These are phyloP conservation scores for Hexactinellida sp. DNA, from an alignment of 37 sponge, comb jelly and placozoan species.

Conservation along the genomic window DNA sequence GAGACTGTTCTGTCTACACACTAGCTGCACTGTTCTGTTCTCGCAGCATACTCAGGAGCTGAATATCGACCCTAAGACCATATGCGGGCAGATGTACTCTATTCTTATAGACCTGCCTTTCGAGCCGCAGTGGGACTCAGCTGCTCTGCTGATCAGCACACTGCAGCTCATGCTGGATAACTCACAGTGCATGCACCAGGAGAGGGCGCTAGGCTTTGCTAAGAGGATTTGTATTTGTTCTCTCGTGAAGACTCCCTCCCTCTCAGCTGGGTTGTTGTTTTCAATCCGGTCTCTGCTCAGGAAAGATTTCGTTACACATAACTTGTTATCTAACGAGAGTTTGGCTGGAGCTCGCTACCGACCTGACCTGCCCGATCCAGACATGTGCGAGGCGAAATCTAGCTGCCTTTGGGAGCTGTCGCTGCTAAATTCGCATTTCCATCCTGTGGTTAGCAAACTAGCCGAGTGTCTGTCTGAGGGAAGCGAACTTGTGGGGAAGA, in stretches of 20 bases:
- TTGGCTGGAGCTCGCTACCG: background rate
- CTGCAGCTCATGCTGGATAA: background rate
- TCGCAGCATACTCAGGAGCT: background rate
- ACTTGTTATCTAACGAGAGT: background rate
- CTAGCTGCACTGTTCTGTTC: background rate
- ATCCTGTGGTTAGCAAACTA: background rate
- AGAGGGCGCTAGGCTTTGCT: background rate
- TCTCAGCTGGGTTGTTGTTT: background rate
- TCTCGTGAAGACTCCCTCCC: background rate
- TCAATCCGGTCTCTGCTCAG: background rate
- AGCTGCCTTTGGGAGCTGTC: background rate
- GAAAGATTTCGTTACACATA: background rate
- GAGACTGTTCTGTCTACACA: background rate
- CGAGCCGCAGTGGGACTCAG: background rate
- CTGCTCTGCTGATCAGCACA: background rate
- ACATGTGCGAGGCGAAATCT: background rate
- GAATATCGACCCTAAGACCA: background rate
- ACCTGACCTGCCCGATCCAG: background rate
- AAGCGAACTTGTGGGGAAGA: background rate
- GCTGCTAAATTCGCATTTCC: background rate
- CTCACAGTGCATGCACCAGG: background rate
- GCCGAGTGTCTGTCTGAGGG: background rate
- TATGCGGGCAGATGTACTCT: background rate
- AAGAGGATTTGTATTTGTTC: constrained; percentile 7
- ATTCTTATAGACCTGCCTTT: background rate